These are phyloP conservation scores for Tanaodytes sp. DNA, from an alignment of 2,888 invertebrate species.

Conservation along the genomic window DNA sequence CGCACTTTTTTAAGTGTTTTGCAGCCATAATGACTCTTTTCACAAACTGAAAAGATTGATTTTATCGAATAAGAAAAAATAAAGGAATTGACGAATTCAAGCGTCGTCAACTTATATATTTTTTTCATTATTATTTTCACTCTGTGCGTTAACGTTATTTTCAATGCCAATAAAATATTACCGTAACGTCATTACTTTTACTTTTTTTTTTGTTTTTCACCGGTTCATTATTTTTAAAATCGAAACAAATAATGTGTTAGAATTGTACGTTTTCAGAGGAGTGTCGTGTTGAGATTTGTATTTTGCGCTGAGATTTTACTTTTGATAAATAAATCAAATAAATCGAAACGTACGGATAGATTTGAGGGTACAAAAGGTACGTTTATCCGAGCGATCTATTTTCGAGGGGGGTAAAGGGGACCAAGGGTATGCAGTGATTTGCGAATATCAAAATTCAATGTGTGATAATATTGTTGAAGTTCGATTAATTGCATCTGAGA, in stretches of 20 bases:
- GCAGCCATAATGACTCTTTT: conserved; percentile 14
- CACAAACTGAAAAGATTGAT: conserved; percentile 2
- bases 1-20: conserved; percentile 25
- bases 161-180: conserved; percentile 53
- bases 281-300: conserved; percentile 46
- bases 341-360: conserved; percentile 20
- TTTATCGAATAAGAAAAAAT: too few relatives aligned
- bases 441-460: conserved; percentile 24
- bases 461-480: conserved; percentile 30
- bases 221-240: too few relatives aligned
- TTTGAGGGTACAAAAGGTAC: conserved; percentile 19
- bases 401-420: conserved; percentile 2
- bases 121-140: conserved; percentile 5
- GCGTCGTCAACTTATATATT: too few relatives aligned
- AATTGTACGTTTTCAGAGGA: conserved; percentile 38
- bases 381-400: conserved; percentile 8
- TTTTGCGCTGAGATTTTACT: conserved; percentile 46
- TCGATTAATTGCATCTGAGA: conserved; percentile 60
- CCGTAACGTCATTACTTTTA: too few relatives aligned
- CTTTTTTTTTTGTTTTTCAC: too few relatives aligned
- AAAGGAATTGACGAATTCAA: too few relatives aligned
- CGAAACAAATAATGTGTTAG: conserved; percentile 57
- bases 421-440: not conserved
- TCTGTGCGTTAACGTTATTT: conserved; percentile 61
- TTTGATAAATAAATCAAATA: conserved; percentile 37